Evolutionary conservation across 1,140 invertebrate genomes (phyloP).

Genomic region (Drosophila auraria): DNA sequence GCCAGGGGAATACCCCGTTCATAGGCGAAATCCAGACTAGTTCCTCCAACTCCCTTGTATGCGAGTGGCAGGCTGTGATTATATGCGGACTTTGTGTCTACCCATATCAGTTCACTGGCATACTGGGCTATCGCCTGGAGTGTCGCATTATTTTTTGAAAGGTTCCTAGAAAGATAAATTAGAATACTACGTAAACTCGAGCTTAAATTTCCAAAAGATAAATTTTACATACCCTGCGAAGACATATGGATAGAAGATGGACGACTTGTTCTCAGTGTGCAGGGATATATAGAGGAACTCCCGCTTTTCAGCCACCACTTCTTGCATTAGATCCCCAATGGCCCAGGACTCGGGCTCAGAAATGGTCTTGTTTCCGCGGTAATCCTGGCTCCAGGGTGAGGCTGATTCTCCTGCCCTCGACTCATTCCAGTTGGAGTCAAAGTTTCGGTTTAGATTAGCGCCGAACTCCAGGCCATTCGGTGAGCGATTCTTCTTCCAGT

Average conservation of each 20-base stretch:
- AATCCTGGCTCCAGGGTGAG: not conserved
- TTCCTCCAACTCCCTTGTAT: not conserved
- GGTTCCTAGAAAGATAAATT: not conserved
- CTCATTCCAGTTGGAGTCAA: not conserved
- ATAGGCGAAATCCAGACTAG: not conserved
- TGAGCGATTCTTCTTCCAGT: not conserved
- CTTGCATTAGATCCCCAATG: not conserved
- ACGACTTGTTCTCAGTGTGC: not conserved
- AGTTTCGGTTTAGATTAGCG: not conserved
- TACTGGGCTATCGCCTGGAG: not conserved
- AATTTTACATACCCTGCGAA: not conserved
- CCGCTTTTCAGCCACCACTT: not conserved
- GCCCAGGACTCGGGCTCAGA: not conserved
- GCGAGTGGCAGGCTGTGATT: not conserved
- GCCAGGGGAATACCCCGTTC: not conserved
- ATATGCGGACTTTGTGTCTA: not conserved
- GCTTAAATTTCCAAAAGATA: not conserved
- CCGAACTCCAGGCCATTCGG: not conserved
- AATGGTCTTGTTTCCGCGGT: not conserved
- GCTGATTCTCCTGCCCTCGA: not conserved
- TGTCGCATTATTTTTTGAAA: not conserved
- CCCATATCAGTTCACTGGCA: not conserved
- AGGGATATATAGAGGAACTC: not conserved
- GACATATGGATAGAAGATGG: not conserved
- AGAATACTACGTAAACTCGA: too few species aligned